These are phyloP conservation scores for Tyrophagus putrescentiae DNA, from an alignment of 1,140 invertebrate species.

Conservation along the genomic window DNA sequence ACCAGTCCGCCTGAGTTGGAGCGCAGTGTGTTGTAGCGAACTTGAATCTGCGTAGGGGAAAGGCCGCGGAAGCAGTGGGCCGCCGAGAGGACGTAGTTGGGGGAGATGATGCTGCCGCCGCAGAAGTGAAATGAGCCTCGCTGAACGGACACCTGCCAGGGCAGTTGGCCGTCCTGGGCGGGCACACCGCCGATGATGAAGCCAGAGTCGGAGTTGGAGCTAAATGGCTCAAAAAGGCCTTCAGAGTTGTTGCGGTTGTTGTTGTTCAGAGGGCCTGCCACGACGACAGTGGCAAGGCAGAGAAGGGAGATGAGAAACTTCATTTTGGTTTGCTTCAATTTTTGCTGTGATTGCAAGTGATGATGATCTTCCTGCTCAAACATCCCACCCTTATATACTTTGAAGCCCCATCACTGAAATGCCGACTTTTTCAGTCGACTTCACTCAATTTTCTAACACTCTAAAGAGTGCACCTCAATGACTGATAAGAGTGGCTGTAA, in stretches of 20 bases:
- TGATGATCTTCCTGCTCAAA: too few relatives aligned
- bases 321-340: not conserved
- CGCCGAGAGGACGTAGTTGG: conserved; percentile 62
- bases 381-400: too few relatives aligned
- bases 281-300: not conserved
- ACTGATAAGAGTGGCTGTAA: too few relatives aligned
- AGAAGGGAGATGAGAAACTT: not conserved
- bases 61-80: conserved; percentile 54
- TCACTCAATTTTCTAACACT: too few relatives aligned
- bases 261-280: not conserved
- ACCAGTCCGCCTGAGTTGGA: not conserved
- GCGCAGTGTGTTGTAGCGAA: conserved; percentile 5
- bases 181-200: not conserved
- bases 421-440: too few relatives aligned
- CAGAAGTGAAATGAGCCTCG: conserved; percentile 45
- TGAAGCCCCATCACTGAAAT: too few relatives aligned
- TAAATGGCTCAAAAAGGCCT: too few relatives aligned
- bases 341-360: not conserved
- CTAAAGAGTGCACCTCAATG: too few relatives aligned
- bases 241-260: too few relatives aligned
- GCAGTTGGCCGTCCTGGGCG: not conserved
- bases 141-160: conserved; percentile 1
- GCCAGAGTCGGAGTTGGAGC: not conserved
- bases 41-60: not conserved
- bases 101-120: conserved; percentile 60